Conservation (phyloP, 2,888 invertebrate species). For the Hypsopygia costalis region DNA sequence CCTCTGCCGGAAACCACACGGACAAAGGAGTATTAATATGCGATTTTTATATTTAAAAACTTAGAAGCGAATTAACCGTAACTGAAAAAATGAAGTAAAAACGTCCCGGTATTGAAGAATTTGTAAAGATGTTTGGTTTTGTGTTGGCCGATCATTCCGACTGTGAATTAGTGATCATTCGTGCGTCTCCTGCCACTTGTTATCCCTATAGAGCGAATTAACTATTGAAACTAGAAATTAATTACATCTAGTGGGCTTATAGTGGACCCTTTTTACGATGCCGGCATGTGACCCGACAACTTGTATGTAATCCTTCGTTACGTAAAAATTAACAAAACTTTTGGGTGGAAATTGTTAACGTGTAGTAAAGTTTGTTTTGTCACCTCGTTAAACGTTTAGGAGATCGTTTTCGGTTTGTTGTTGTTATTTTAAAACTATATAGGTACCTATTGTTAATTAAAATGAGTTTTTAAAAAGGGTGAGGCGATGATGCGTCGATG, state of each 20-base stretch:
- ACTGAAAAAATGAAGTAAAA: too few relatives aligned
- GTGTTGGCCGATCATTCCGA: not conserved
- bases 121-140: too few relatives aligned
- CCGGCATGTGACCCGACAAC: slow-evolving; percentile 22
- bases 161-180: slow-evolving; percentile 18
- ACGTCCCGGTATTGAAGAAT: too few relatives aligned
- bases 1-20: too few relatives aligned
- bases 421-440: too few relatives aligned
- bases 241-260: slow-evolving; percentile 57
- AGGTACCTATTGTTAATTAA: too few relatives aligned
- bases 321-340: slow-evolving; percentile 21
- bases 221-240: slow-evolving; percentile 70
- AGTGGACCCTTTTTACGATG: slow-evolving; percentile 48
- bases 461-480: too few relatives aligned
- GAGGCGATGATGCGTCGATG: too few relatives aligned
- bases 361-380: not conserved
- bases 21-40: too few relatives aligned
- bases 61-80: too few relatives aligned
- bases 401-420: not conserved
- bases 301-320: slow-evolving; percentile 27
- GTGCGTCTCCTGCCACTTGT: slow-evolving; percentile 26
- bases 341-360: not conserved
- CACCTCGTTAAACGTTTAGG: not conserved
- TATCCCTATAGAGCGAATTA: slow-evolving; percentile 50
- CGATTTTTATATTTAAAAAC: too few relatives aligned